A percentile compares a stretch with the other conserved stretches of the same genome.
These are phyloP conservation scores for Acromyrmex echinatior DNA, from an alignment of 1,140 invertebrate species.

Conservation along the genomic window DNA sequence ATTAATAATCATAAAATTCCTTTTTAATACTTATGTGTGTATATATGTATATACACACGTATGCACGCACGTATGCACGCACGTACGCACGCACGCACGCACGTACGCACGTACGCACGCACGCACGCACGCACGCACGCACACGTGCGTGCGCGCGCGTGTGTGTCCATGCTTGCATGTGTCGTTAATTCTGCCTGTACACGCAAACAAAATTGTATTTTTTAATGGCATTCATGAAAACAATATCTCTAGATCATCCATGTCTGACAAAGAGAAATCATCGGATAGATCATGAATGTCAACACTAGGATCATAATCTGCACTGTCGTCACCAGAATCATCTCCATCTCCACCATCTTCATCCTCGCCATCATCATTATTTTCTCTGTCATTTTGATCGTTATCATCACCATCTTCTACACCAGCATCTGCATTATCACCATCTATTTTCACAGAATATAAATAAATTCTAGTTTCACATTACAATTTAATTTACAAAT, in stretches of 20 bases:
- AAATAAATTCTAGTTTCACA: conserved; percentile 18
- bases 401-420: conserved; percentile 83
- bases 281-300: conserved; percentile 73
- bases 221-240: conserved; percentile 68
- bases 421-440: conserved; percentile 80
- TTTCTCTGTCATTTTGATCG: conserved; percentile 83
- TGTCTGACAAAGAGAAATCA: conserved; percentile 78
- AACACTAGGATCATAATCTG: conserved; percentile 76
- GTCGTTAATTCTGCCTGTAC: neutral
- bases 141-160: neutral
- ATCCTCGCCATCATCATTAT: conserved; percentile 83
- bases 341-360: conserved; percentile 82
- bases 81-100: neutral
- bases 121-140: no score
- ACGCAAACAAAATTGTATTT: conserved; percentile 6
- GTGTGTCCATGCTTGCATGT: no score
- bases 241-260: conserved; percentile 78
- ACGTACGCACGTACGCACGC: no score
- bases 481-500: conserved; percentile 12
- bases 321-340: conserved; percentile 80
- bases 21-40: conserved; percentile 36
- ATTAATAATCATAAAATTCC: conserved; percentile 32
- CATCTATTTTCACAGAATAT: conserved; percentile 73
- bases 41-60: conserved; percentile 9
- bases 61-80: neutral